Evolutionary conservation across 1,140 invertebrate genomes (phyloP).

Genomic region (Drosophila orena): DNA sequence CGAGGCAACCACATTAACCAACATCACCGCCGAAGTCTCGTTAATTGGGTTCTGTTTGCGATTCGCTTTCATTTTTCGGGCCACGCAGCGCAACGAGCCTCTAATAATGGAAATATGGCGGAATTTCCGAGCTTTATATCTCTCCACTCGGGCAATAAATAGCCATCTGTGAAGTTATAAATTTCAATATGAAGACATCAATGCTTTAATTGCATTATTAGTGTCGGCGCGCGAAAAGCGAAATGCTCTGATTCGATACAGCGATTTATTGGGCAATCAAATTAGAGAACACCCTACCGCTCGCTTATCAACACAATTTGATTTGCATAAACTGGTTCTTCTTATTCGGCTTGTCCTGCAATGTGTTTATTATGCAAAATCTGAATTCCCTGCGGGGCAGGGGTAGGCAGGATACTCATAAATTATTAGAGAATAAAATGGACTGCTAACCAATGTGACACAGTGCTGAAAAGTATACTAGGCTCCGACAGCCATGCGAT

Average conservation of each 20-base stretch:
- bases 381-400: not conserved
- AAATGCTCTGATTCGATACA: constrained; percentile 25
- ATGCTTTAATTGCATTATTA: constrained; percentile 63
- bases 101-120: constrained; percentile 65
- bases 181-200: constrained; percentile 69
- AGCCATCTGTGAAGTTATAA: constrained; percentile 60
- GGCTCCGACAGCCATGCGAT: not conserved
- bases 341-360: constrained; percentile 15
- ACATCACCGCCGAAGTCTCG: constrained; percentile 48
- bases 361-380: constrained; percentile 52
- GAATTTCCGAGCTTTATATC: constrained; percentile 51
- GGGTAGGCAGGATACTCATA: constrained; percentile 17
- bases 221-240: constrained; percentile 1
- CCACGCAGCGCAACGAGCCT: constrained; percentile 8
- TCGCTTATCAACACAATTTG: constrained; percentile 46
- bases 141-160: constrained; percentile 51
- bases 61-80: constrained; percentile 9
- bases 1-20: constrained; percentile 48
- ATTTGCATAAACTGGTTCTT: constrained; percentile 44
- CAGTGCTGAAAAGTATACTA: constrained; percentile 42
- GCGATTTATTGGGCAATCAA: constrained; percentile 48
- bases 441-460: constrained; percentile 19
- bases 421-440: constrained; percentile 31
- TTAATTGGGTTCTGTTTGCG: constrained; percentile 59
- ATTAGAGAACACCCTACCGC: constrained; percentile 27